These are phyloP conservation scores for Trichechus manatus DNA, from an alignment of 2,113 vertebrate genomes.

Conservation along the genomic window DNA sequence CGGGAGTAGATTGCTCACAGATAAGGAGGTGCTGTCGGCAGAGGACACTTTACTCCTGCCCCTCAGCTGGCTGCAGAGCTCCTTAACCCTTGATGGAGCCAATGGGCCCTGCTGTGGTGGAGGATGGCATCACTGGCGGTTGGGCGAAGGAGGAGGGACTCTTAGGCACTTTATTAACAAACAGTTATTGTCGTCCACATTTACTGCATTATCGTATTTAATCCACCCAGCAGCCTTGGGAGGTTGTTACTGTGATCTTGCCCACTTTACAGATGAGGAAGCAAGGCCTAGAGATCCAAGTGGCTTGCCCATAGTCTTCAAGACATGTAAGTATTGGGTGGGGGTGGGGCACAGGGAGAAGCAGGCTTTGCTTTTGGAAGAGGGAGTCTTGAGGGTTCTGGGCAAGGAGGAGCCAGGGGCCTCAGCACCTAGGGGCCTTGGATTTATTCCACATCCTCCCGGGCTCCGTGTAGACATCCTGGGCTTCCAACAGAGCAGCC, in stretches of 20 bases:
- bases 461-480: background rate
- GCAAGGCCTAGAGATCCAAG: background rate
- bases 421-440: background rate
- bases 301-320: background rate
- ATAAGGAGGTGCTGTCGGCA: conserved; percentile 53
- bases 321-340: background rate
- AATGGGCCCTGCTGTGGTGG: background rate
- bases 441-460: background rate
- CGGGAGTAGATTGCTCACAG: conserved; percentile 70
- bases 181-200: background rate
- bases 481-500: background rate
- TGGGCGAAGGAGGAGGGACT: background rate
- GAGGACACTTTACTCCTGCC: conserved; percentile 64
- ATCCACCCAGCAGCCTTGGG: background rate
- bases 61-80: conserved; percentile 4
- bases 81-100: conserved; percentile 72
- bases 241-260: background rate
- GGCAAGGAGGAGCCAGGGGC: background rate
- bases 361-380: background rate
- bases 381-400: background rate
- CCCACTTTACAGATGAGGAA: background rate
- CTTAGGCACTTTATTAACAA: background rate
- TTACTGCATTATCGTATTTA: background rate
- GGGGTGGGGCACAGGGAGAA: background rate
- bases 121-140: background rate